These are phyloP conservation scores for Amphiduros pacificus DNA, from an alignment of 2,888 invertebrate genomes.

Conservation along the genomic window DNA sequence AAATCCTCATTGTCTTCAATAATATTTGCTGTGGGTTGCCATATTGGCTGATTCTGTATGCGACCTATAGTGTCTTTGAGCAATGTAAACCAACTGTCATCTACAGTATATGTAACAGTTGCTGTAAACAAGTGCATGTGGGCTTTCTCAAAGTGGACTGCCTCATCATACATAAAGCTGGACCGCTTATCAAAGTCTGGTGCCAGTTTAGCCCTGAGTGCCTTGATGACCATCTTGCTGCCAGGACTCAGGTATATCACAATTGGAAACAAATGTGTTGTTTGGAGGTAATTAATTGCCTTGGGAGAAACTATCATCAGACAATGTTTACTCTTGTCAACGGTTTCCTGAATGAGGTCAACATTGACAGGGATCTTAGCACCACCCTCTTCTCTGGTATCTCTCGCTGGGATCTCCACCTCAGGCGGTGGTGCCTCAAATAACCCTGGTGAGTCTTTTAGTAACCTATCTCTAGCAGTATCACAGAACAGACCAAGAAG, in stretches of 20 bases:
- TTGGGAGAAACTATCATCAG: constrained; percentile 29
- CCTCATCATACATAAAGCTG: constrained; percentile 29
- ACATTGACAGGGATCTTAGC: constrained; percentile 17
- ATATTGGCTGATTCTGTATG: constrained; percentile 28
- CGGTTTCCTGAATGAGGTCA: constrained; percentile 18
- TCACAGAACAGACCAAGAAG: constrained; percentile 35
- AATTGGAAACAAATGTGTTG: constrained; percentile 31
- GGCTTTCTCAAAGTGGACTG: constrained; percentile 25
- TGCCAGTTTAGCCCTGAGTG: constrained; percentile 25
- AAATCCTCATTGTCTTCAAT: background rate
- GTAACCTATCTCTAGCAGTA: constrained; percentile 24
- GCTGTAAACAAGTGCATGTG: constrained; percentile 29
- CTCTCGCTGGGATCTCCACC: constrained; percentile 19
- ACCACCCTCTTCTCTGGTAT: constrained; percentile 15
- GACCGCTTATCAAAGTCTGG: constrained; percentile 28
- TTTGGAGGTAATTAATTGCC: constrained; percentile 23
- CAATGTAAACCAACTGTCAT: constrained; percentile 29
- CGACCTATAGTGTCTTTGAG: constrained; percentile 30
- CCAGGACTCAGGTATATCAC: constrained; percentile 31
- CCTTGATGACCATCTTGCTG: constrained; percentile 29
- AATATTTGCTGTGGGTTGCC: constrained; percentile 12
- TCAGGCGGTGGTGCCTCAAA: constrained; percentile 23
- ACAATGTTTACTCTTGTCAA: constrained; percentile 27
- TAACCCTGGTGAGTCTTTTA: constrained; percentile 24
- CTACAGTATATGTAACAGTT: constrained; percentile 27